Evolutionary conservation across 23 tunicate genomes (phyloP), one percentile per base, ranked within the genome.

Genomic region (Styela clava): DNA sequence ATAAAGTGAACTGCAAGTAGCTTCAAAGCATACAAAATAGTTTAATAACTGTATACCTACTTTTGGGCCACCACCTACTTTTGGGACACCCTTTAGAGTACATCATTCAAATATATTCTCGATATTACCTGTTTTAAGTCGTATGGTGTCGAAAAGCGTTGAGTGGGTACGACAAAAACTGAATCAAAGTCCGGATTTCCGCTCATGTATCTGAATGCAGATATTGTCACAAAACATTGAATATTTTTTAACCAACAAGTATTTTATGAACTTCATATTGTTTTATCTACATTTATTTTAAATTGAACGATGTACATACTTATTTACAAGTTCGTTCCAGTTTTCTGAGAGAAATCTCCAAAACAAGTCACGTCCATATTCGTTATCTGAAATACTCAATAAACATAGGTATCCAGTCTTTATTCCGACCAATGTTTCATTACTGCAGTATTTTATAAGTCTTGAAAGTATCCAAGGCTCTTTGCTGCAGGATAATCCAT

Each of bases 391-490:
- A 23, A 88, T 84, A 70, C 84, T 79, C 32, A 27, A 33, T 32
- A 88, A 24, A 67, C 71, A 67, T 21, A 5, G 7, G 88, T 88
- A 1, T 30, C 26, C 20, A 80, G 69, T 23, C 29, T 25, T 72
- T 88, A 88, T 72, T 31, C 94, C 62, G 16, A 88, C 76, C 24
- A 23, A 22, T 23, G 77, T 30, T 34, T 63, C 25, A 52, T 88
- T 77, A 35, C 79, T 18, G 29, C 34, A 33, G 37, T 67, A 73
- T 73, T 88, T 88, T 16, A 88, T 61, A 33, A 84, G 84, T 7
- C 94, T 79, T 68, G 79, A 84, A 0, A 88, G 21, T 2, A 88
- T 79, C 94, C 94, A 88, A 0, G 94, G 74, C 5, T 84, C 88
- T 62, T 79, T 73, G 35, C 85, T 88, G 74, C 94, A 88, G 24